These are phyloP conservation scores for Coremacera marginata DNA, from an alignment of 2,888 invertebrate genomes.

Conservation along the genomic window DNA sequence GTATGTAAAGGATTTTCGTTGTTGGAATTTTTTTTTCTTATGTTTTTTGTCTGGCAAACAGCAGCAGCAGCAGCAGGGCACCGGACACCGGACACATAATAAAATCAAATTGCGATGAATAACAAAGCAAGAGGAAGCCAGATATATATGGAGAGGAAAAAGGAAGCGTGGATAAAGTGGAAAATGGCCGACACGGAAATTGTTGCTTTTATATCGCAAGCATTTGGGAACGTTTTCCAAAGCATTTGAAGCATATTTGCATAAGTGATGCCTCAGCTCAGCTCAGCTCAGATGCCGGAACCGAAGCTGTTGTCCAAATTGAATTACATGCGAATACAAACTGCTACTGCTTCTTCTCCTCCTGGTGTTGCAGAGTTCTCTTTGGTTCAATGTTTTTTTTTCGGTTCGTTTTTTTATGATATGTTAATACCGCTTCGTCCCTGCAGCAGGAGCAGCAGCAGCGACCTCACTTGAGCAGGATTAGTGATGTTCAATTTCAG, in stretches of 20 bases:
- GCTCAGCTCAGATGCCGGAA: neutral
- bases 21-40: neutral
- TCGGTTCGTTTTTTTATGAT: neutral
- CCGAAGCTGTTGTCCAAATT: conserved; percentile 39
- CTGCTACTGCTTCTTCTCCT: conserved; percentile 13
- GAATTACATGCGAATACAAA: conserved; percentile 44
- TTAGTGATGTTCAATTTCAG: conserved; percentile 49
- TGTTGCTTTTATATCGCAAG: conserved; percentile 27
- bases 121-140: conserved; percentile 19
- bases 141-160: neutral
- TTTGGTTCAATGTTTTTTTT: neutral
- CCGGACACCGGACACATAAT: conserved; percentile 38
- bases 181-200: conserved; percentile 27
- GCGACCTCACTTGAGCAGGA: conserved; percentile 42
- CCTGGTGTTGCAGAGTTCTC: neutral
- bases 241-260: conserved; percentile 34
- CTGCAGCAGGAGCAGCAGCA: neutral
- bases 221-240: conserved; percentile 10
- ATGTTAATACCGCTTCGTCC: neutral
- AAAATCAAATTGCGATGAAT: conserved; percentile 39
- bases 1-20: conserved; percentile 9
- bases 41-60: conserved; percentile 9
- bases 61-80: neutral
- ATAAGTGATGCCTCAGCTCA: conserved; percentile 34
- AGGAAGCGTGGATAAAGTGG: neutral